These are phyloP conservation scores for Gouania willdenowi DNA, from an alignment of 2,797 vertebrate genomes.

Conservation along the genomic window DNA sequence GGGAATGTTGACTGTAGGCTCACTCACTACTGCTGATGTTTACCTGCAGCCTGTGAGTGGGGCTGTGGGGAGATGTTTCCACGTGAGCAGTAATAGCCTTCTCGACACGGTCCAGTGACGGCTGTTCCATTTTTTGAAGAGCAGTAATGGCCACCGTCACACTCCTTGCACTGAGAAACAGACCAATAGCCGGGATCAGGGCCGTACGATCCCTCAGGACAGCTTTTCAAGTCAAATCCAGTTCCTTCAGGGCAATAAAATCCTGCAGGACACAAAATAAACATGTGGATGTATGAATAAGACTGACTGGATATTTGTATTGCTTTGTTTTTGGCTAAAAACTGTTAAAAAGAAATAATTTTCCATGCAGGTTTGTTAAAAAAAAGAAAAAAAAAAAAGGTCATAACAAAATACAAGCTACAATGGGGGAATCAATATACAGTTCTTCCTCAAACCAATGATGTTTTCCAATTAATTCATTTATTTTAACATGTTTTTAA, in stretches of 20 bases:
- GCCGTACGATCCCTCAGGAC: constrained; percentile 80
- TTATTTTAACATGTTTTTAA: too few relatives aligned
- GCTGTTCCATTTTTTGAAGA: constrained; percentile 74
- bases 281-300: background rate
- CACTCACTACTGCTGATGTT: too few relatives aligned
- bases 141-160: constrained; percentile 83
- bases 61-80: constrained; percentile 78
- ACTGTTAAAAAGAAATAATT: background rate
- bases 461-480: too few relatives aligned
- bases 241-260: constrained; percentile 84
- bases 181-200: constrained; percentile 65
- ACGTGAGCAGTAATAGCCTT: constrained; percentile 80
- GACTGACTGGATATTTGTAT: background rate
- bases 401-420: too few relatives aligned
- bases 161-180: constrained; percentile 70
- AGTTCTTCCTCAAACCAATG: too few relatives aligned
- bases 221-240: constrained; percentile 75
- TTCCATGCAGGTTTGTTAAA: background rate
- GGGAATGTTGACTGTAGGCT: too few relatives aligned
- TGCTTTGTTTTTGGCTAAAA: background rate
- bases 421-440: too few relatives aligned
- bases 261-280: constrained; percentile 63
- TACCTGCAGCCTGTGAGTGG: constrained; percentile 61
- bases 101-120: constrained; percentile 75
- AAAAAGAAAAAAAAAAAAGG: too few relatives aligned